phyloP scores from a whole-genome alignment of 2,888 invertebrate genomes.

The Drosophila anomalata region DNA sequence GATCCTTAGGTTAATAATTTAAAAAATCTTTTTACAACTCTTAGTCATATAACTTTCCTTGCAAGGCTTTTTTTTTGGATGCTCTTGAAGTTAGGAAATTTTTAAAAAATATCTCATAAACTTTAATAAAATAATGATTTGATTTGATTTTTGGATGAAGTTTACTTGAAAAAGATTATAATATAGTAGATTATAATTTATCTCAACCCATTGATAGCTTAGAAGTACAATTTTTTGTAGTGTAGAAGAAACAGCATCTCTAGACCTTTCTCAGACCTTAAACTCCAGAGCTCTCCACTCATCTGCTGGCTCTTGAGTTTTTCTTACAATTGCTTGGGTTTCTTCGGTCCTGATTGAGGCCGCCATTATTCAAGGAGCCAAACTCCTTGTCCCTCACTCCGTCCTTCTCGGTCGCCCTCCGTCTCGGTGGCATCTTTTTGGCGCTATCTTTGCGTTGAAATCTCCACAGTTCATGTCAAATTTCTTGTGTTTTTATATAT shows the following conservation, averaged over 20 bases:
- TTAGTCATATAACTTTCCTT: no score
- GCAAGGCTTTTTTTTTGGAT: no score
- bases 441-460: slow-evolving; percentile 77
- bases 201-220: no score
- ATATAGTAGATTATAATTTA: no score
- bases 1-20: background rate
- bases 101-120: no score
- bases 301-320: slow-evolving; percentile 71
- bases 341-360: slow-evolving; percentile 61
- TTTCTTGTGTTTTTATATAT: slow-evolving; percentile 80
- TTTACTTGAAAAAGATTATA: no score
- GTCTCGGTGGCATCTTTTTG: slow-evolving; percentile 69
- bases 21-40: background rate
- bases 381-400: slow-evolving; percentile 20
- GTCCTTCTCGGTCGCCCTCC: slow-evolving; percentile 12
- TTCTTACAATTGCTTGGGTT: slow-evolving; percentile 75
- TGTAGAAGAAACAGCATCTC: slow-evolving; percentile 24
- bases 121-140: no score
- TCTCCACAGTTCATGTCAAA: slow-evolving; percentile 78
- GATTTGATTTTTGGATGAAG: no score
- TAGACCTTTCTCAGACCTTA: slow-evolving; percentile 69
- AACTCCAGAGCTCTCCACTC: slow-evolving; percentile 54
- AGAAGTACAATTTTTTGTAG: no score
- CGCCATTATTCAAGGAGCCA: slow-evolving; percentile 78
- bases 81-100: no score